Base-by-base conservation (phyloP, 2,888 invertebrate genomes). In the Urechis unicinctus region DNA sequence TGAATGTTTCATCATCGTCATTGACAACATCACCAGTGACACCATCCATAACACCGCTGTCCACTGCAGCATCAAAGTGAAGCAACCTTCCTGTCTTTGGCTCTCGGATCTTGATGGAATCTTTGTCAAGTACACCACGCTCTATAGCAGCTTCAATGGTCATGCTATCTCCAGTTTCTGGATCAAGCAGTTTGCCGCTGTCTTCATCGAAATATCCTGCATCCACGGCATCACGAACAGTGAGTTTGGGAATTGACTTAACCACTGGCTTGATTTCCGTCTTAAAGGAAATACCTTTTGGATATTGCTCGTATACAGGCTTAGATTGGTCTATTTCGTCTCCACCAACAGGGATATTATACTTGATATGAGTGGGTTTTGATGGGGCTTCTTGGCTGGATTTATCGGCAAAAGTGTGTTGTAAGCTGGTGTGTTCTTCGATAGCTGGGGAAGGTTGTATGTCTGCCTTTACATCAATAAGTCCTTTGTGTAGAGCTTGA, bases 261-360 rank as follows among this genome's bases (percentile, higher is more conserved):
- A 53, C 43, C 4, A 36, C 9, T 36, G 36, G 36, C 17, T 36
- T 36, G 36, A 36, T 36, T 9, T 36, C 36, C 36, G 9, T 9
- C 17, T 36, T 17, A 36, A 17, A 13, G 9, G 17, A 17, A 36
- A 93, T 80, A 29, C 89, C 88, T 72, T 85, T 85, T 66, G 86
- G 85, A 1, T 88, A 77, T 1, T 92, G 91, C 73, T 90, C 88
- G 58, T 87, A 83, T 47, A 94, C 81, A 0, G 88, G 83, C 59
- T 93, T 84, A 70, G 86, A 89, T 36, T 84, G 83, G 71, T 85
- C 86, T 24, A 83, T 60, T 21, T 61, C 58, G 64, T 74, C 72
- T 48, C 62, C 66, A 36, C 74, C 56, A 13, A 63, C 65, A 45
- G 69, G 70, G 63, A 95, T 85, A 60, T 86, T 86, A 5, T 36